A percentile compares a stretch with the other conserved stretches of the same genome.
These are phyloP conservation scores for Dasysyrphus tricinctus DNA, from an alignment of 2,888 invertebrate species.

Conservation along the genomic window DNA sequence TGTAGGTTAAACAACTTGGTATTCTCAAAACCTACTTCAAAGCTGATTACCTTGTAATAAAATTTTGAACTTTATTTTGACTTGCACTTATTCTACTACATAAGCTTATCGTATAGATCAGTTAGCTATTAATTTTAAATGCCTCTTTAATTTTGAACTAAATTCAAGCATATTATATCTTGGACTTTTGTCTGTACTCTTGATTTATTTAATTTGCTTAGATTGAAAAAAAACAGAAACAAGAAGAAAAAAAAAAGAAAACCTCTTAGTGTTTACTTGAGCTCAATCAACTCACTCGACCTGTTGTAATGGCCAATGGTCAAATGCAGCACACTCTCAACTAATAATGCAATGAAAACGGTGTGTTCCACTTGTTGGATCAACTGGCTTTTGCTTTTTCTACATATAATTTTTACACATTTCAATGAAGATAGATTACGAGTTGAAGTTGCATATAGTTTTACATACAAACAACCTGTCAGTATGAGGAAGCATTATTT, in stretches of 20 bases:
- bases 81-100: background rate
- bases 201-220: constrained; percentile 20
- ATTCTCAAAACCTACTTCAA: constrained; percentile 11
- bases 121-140: constrained; percentile 11
- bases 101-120: background rate
- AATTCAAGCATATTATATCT: constrained; percentile 24
- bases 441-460: background rate
- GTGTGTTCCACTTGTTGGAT: constrained; percentile 53
- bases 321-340: constrained; percentile 28
- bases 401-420: background rate
- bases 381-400: constrained; percentile 50
- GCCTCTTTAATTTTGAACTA: constrained; percentile 9
- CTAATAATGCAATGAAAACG: constrained; percentile 41
- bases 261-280: constrained; percentile 6
- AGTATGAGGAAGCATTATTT: constrained; percentile 34
- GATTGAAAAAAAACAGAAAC: background rate
- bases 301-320: constrained; percentile 42
- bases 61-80: background rate
- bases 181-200: constrained; percentile 12
- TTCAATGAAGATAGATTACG: constrained; percentile 34
- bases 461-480: background rate
- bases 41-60: constrained; percentile 17
- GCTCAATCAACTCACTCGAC: constrained; percentile 54
- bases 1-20: constrained; percentile 14
- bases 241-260: background rate